Percentiles rank a stretch among this genome's conserved stretches.
Conservation (phyloP, 2,888 invertebrate genomes). For the Clivina fossor region DNA sequence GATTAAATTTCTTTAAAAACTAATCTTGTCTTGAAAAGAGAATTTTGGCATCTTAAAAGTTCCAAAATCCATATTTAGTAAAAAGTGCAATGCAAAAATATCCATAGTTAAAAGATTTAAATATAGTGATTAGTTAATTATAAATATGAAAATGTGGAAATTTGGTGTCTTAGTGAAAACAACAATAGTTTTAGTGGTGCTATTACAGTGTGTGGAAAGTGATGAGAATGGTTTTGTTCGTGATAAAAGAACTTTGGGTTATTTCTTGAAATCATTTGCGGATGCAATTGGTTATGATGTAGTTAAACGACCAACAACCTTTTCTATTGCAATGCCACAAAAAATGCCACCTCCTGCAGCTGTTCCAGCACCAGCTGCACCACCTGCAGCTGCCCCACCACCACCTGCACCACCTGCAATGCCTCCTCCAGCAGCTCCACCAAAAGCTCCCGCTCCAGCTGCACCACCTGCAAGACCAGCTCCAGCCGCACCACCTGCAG, state of each 20-base stretch:
- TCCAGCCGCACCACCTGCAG: constrained; percentile 33
- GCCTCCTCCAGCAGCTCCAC: constrained; percentile 35
- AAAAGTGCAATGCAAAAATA: no score
- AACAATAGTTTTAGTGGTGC: not conserved
- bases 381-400: constrained; percentile 43
- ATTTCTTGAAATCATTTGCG: constrained; percentile 49
- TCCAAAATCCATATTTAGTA: no score
- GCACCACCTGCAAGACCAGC: constrained; percentile 42
- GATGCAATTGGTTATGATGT: constrained; percentile 53
- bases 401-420: constrained; percentile 29
- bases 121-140: no score
- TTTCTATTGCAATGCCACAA: constrained; percentile 35
- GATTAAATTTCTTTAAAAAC: no score
- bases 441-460: constrained; percentile 36
- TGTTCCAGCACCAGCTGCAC: constrained; percentile 37
- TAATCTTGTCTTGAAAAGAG: no score
- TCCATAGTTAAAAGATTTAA: no score
- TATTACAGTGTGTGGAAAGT: no score
- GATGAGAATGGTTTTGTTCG: no score
- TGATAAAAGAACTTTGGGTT: constrained; percentile 50
- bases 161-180: no score
- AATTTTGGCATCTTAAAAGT: no score
- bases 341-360: constrained; percentile 36
- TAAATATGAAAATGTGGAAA: no score
- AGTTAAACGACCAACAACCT: constrained; percentile 47